Base-by-base conservation (phyloP, 2,113 vertebrate genomes). In the Gulo gulo region DNA sequence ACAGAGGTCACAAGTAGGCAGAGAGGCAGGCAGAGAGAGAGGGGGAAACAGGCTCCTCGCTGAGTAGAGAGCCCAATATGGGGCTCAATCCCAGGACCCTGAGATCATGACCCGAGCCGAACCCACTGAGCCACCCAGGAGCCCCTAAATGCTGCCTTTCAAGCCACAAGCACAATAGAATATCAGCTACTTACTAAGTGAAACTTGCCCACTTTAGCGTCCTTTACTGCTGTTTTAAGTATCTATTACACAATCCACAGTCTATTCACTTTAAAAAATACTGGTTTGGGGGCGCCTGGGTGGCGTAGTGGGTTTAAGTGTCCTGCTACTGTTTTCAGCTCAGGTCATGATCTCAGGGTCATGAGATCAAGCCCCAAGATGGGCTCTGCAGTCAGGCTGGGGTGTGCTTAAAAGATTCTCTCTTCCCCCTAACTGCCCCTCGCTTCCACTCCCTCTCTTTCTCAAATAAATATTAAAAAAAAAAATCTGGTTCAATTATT, bases 191-290 rank as follows among this genome's bases (percentile, higher is more conserved):
- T 80, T 69, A 39, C 78, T 29, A 95, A 91, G 39, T 76, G 61
- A 88, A 87, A 73, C 18, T n/a, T 91, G 81, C 13, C 36, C 0
- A 29, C n/a, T 59, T 88, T 74, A 24, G 11, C 55, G 52, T 91
- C 88, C 34, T 71, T 67, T n/a, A 34, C 23, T 93, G 78, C 21
- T 57, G 4, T 80, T 96, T 96, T 69, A 80, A 95, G 47, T 93
- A 81, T 81, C 52, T 93, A 26, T 52, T 93, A 57, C 21, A 59
- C 1, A 84, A 36, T 12, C 8, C 52, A 86, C 21, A 82, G 88
- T 73, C 71, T 36, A 52, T 63, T 82, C 88, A 88, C 57, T 91
- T 91, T 39, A 76, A 91, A 80, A 80, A 91, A 65, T 84, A 91
- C 47, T 78, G 4, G 31, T 36, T 91, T 97, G 67, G 34, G 67